phyloP scores from a whole-genome alignment of 1,140 invertebrate genomes.

The Macrotrachela quadricornifera region DNA sequence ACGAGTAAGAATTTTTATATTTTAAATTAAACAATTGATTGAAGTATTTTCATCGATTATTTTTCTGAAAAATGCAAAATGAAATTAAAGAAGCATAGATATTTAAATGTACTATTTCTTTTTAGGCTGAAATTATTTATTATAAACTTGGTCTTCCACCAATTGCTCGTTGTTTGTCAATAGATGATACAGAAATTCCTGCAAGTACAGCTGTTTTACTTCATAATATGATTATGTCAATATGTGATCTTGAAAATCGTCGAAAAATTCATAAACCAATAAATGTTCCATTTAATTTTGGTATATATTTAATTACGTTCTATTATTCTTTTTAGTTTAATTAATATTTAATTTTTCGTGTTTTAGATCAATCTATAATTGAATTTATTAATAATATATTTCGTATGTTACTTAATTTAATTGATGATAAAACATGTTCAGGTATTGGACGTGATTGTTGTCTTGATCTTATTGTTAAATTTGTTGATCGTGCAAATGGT shows the following conservation, averaged over 20 bases:
- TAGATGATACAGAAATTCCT: constrained; percentile 14
- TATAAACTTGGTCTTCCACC: constrained; percentile 17
- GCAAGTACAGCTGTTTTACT: constrained; percentile 22
- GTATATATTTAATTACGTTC: not conserved
- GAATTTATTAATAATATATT: constrained; percentile 7
- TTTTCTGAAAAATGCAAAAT: too few species aligned
- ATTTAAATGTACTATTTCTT: not conserved
- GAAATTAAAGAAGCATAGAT: too few species aligned
- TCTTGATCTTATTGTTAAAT: constrained; percentile 72
- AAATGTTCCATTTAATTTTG: constrained; percentile 11
- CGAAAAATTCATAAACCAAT: constrained; percentile 18
- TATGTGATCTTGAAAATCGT: constrained; percentile 22
- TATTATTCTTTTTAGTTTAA: too few species aligned
- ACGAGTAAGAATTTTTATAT: not conserved
- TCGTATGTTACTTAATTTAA: not conserved
- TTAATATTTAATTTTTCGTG: not conserved
- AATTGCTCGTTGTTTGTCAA: constrained; percentile 17
- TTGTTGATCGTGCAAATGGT: constrained; percentile 44
- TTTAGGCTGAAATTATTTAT: not conserved
- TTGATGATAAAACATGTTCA: constrained; percentile 4
- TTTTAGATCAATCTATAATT: not conserved
- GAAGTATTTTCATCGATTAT: too few species aligned
- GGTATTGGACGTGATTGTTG: constrained; percentile 56
- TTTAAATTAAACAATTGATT: too few species aligned
- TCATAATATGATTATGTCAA: constrained; percentile 26